Base-by-base conservation (phyloP, 2,113 vertebrate genomes). In the Gnathonemus echidnorhynchus region DNA sequence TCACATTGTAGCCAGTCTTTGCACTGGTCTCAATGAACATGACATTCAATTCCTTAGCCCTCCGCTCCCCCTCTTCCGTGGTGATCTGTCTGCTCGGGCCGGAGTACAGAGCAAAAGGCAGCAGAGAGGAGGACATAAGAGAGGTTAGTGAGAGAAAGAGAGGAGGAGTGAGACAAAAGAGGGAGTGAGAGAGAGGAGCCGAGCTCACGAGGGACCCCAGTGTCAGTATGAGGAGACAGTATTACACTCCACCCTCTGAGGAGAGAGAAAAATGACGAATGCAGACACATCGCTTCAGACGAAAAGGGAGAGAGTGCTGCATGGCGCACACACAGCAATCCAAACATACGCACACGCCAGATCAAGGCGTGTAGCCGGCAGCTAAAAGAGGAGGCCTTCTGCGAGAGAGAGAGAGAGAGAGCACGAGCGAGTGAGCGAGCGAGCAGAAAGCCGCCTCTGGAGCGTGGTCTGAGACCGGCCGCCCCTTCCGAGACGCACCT, bases 1-100 rank as follows among this genome's bases (percentile, higher is more conserved):
- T 98, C 92, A 98, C 97, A 95, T 98, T 98, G 96, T 98, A 98
- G 91, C 97, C 97, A 95, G 97, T 98, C 96, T 98, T 98, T 94
- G 97, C 97, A 93, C 97, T 98, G 95, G 97, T 98, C 96, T 98
- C 97, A 95, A 98, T 98, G 94, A 98, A 98, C 97, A 98, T 98
- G 97, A 98, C 97, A 94, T 97, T 98, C 95, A 98, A 97, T 95
- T 98, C 97, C 96, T 98, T 98, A 96, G 97, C 97, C 96, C 97
- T 97, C 95, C 98, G 97, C 93, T 98, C 97, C 62, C 97, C 97
- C 95, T 97, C 97, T 95, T 98, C 97, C 92, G 97, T 98, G 95
- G 97, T 97, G 95, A 98, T 98, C 96, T 98, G 97, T 96, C 97
- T 98, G 96, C 94, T 96, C 92, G 93, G 92, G 93, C 92, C 91